Percentiles rank a stretch among this genome's conserved stretches.
Conservation (phyloP, 2,797 vertebrate species). For the Cyprinella venusta region DNA sequence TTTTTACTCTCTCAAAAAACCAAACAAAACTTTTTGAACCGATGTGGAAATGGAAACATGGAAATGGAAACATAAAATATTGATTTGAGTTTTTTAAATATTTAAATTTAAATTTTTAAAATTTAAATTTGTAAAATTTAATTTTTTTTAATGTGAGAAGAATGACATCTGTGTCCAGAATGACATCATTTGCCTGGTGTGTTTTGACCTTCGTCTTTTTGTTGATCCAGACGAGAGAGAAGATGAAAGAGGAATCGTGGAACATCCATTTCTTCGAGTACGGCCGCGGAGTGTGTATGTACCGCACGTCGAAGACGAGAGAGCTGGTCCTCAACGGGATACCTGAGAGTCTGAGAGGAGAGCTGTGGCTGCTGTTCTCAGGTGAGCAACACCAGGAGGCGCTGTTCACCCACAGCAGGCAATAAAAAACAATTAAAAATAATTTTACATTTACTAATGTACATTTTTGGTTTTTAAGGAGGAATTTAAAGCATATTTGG, state of each 20-base stretch:
- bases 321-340: constrained; percentile 94
- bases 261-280: constrained; percentile 98
- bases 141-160: too few relatives aligned
- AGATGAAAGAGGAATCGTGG: constrained; percentile 97
- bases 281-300: constrained; percentile 96
- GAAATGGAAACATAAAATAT: background rate
- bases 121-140: too few relatives aligned
- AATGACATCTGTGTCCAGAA: background rate
- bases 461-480: too few relatives aligned
- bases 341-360: constrained; percentile 89
- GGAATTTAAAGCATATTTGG: too few relatives aligned
- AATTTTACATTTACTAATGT: too few relatives aligned
- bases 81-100: background rate
- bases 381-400: constrained; percentile 72
- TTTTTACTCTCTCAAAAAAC: background rate
- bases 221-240: constrained; percentile 87
- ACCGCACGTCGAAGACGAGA: constrained; percentile 89
- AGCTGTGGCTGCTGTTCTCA: constrained; percentile 97
- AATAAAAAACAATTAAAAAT: too few relatives aligned
- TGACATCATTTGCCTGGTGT: background rate
- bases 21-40: background rate
- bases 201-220: background rate
- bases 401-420: background rate
- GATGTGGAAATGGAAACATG: background rate
- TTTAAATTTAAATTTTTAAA: too few relatives aligned